Evolutionary conservation across 2,113 vertebrate genomes (phyloP).

Genomic region (Brevimyrus niger): DNA sequence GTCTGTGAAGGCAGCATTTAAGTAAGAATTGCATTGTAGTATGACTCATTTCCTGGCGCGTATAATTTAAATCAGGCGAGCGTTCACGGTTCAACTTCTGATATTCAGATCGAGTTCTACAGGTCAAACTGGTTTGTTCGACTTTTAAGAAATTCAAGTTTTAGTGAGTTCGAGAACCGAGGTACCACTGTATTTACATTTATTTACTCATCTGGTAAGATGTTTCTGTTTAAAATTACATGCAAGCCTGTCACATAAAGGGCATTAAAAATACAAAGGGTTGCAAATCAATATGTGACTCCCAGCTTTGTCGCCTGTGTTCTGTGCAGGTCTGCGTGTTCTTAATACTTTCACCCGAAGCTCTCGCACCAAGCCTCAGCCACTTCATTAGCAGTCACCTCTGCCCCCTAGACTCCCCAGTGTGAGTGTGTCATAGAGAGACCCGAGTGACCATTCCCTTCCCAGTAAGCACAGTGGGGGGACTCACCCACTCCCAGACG

Average conservation of each 20-base stretch:
- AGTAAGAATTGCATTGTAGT: no score
- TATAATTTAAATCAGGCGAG: no score
- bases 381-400: neutral
- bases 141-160: no score
- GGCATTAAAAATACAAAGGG: no score
- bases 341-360: neutral
- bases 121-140: no score
- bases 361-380: neutral
- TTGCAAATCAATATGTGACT: neutral
- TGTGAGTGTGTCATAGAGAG: neutral
- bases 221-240: neutral
- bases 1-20: no score
- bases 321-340: neutral
- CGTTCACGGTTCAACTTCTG: no score
- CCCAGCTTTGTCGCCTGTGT: neutral
- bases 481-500: constrained; percentile 73
- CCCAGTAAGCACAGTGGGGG: neutral
- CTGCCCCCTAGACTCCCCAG: neutral
- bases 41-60: no score
- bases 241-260: neutral
- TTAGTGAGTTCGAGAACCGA: no score
- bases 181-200: no score
- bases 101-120: no score
- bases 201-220: neutral
- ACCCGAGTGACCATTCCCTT: neutral